Percentiles rank a stretch among this genome's conserved stretches.
Conservation (phyloP, 2,113 vertebrate genomes). For the Coryphaenoides rupestris region DNA sequence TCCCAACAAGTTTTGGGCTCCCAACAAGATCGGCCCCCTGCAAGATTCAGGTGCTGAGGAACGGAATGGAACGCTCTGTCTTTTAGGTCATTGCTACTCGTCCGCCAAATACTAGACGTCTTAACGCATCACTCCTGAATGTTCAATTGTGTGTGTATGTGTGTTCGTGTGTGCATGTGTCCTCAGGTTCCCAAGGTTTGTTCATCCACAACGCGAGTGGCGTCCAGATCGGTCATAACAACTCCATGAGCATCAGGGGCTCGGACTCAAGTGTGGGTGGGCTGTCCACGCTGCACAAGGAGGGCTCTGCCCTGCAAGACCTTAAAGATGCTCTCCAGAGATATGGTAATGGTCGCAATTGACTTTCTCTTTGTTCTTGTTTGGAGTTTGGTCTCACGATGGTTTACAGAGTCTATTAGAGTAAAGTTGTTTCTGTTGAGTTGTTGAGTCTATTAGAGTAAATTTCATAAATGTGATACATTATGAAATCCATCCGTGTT, state of each 20-base stretch:
- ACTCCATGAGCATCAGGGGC: slow-evolving; percentile 55
- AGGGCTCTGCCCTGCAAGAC: background rate
- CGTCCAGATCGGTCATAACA: slow-evolving; percentile 76
- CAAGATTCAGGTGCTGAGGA: slow-evolving; percentile 51
- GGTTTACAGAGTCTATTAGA: no score
- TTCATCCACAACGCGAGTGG: slow-evolving; percentile 65
- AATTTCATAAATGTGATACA: no score
- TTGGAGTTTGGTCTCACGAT: no score
- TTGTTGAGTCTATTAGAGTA: no score
- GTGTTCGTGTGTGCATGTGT: slow-evolving; percentile 9
- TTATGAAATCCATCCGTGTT: no score
- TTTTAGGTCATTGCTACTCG: background rate
- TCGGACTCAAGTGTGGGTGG: slow-evolving; percentile 21
- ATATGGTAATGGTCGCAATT: slow-evolving; percentile 57
- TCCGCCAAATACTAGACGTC: background rate
- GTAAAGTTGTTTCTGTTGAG: no score
- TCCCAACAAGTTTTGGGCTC: no score
- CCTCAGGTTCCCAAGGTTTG: slow-evolving; percentile 35
- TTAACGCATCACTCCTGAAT: background rate
- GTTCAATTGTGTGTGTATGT: background rate
- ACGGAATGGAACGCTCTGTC: background rate
- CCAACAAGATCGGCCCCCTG: slow-evolving; percentile 18
- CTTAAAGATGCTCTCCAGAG: slow-evolving; percentile 62
- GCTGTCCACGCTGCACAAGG: slow-evolving; percentile 15
- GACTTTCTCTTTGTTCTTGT: no score